Percentiles rank a stretch among this genome's conserved stretches.
Conservation (phyloP, 2,113 vertebrate genomes). For the Anguilla japonica region DNA sequence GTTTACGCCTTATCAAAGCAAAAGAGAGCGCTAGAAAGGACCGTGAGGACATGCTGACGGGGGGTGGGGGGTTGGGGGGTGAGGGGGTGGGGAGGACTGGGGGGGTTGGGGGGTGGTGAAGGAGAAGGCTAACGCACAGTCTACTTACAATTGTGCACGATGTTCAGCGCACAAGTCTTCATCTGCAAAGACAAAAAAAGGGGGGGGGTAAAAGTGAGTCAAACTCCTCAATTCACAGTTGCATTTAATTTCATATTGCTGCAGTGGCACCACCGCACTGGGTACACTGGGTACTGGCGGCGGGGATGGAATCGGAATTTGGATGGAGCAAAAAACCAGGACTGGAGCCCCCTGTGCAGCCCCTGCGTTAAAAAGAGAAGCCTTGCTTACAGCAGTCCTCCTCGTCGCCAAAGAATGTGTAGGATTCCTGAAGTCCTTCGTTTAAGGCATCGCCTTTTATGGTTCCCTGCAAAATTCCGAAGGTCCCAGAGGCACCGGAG, state of each 20-base stretch:
- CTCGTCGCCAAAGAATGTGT: rapidly evolving
- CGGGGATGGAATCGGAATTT: too few relatives aligned
- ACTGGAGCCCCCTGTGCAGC: too few relatives aligned
- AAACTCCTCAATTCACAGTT: not conserved
- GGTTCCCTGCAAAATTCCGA: slow-evolving; percentile 40
- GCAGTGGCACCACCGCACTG: not conserved
- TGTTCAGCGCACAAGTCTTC: slow-evolving; percentile 41
- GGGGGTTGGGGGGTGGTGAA: too few relatives aligned
- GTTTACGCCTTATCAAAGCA: not conserved
- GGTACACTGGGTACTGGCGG: too few relatives aligned
- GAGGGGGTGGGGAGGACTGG: too few relatives aligned
- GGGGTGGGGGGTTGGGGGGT: not conserved
- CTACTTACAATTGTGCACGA: slow-evolving; percentile 50
- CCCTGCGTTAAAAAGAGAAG: not conserved
- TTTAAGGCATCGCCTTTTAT: not conserved
- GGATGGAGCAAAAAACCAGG: too few relatives aligned
- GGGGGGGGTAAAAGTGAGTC: not conserved
- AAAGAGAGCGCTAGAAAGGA: slow-evolving; percentile 23
- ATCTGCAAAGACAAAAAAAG: slow-evolving; percentile 45
- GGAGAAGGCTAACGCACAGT: too few relatives aligned
- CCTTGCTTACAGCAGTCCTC: slow-evolving; percentile 60
- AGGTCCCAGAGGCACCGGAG: rapidly evolving
- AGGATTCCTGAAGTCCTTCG: rapidly evolving
- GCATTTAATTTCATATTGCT: not conserved
- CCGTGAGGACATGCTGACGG: not conserved